phyloP scores from a whole-genome alignment of 2,888 invertebrate species.

The Sinelater perroti region DNA sequence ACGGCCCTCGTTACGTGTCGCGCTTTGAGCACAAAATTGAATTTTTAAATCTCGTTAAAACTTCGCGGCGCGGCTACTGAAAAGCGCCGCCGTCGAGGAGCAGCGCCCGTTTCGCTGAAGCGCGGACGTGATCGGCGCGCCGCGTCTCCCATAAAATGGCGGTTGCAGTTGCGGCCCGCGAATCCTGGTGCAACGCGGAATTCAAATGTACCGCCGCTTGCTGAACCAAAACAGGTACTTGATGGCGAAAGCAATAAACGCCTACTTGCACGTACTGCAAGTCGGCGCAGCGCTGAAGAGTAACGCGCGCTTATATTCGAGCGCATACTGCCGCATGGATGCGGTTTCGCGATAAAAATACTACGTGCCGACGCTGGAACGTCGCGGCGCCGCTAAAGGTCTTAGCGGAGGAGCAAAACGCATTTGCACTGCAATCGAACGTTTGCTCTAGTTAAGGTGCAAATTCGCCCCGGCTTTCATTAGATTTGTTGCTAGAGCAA shows the following conservation, averaged over 20 bases:
- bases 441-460: too few species aligned
- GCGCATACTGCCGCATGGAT: slow-evolving; percentile 10
- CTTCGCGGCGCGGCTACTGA: too few species aligned
- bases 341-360: slow-evolving; percentile 16
- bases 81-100: too few species aligned
- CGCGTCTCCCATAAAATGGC: too few species aligned
- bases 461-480: too few species aligned
- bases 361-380: slow-evolving; percentile 16
- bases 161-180: too few species aligned
- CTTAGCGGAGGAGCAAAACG: background rate
- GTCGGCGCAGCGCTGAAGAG: slow-evolving; percentile 1
- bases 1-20: too few species aligned
- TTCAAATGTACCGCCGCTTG: slow-evolving; percentile 7
- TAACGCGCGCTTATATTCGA: slow-evolving; percentile 11
- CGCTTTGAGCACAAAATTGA: too few species aligned
- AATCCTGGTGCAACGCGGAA: slow-evolving; percentile 3
- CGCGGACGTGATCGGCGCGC: too few species aligned
- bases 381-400: background rate
- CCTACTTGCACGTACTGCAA: slow-evolving; percentile 10
- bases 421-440: background rate
- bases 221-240: slow-evolving; percentile 1
- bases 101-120: too few species aligned
- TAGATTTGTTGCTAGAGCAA: too few species aligned
- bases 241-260: slow-evolving; percentile 14
- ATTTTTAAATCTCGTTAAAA: too few species aligned